phyloP scores from a whole-genome alignment of 2,888 invertebrate genomes.

The Troides aeacus region DNA sequence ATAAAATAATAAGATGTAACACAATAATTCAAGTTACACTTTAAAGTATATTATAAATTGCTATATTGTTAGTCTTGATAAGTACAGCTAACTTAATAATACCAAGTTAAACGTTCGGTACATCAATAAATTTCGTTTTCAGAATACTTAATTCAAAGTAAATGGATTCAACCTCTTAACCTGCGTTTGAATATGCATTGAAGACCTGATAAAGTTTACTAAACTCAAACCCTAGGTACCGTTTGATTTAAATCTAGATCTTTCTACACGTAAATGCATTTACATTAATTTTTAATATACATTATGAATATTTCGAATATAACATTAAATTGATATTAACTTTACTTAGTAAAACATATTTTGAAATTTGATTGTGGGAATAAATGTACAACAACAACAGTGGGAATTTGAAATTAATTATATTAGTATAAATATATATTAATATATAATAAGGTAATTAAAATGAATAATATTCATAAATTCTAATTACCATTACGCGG shows the following conservation, averaged over 20 bases:
- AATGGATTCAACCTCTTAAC: slow-evolving; percentile 29
- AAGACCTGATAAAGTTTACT: slow-evolving; percentile 26
- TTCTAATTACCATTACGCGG: background rate
- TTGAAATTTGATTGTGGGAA: background rate
- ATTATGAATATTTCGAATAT: background rate
- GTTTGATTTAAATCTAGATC: background rate
- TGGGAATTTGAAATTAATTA: background rate
- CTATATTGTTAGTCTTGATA: background rate
- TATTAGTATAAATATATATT: background rate
- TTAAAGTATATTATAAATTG: slow-evolving; percentile 1
- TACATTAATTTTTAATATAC: background rate
- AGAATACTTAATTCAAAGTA: slow-evolving; percentile 14
- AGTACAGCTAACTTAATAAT: slow-evolving; percentile 7
- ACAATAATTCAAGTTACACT: background rate
- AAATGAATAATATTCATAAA: background rate
- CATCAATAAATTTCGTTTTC: slow-evolving; percentile 22
- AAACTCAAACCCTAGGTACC: slow-evolving; percentile 2
- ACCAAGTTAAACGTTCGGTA: slow-evolving; percentile 3
- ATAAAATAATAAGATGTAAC: background rate
- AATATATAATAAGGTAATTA: slow-evolving; percentile 1
- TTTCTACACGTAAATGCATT: background rate
- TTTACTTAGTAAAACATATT: too few relatives aligned
- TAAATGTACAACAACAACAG: background rate
- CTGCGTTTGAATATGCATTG: slow-evolving; percentile 29
- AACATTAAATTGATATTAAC: background rate